Evolutionary conservation across 2,113 vertebrate genomes (phyloP).

Genomic region (Leptodactylus fuscus): DNA sequence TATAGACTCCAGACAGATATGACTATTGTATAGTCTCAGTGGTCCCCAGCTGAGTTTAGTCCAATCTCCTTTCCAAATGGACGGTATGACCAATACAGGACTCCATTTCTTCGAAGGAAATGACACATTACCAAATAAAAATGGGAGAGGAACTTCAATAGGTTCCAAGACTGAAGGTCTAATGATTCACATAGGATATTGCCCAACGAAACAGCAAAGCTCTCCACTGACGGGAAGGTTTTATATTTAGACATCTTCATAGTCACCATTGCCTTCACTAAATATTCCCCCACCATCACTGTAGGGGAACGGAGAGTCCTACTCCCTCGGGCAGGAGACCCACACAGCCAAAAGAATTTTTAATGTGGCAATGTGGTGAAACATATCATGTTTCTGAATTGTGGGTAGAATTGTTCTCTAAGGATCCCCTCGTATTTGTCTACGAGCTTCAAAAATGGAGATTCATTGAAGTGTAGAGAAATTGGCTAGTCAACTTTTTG

Average conservation of each 20-base stretch:
- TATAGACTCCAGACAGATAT: too few relatives aligned
- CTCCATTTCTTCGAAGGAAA: too few relatives aligned
- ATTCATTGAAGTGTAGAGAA: constrained; percentile 12
- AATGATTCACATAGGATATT: too few relatives aligned
- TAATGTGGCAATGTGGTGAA: constrained; percentile 5
- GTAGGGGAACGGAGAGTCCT: not conserved
- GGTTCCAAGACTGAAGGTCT: too few relatives aligned
- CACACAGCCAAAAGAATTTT: not conserved
- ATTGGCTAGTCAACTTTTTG: not conserved
- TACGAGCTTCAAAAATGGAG: not conserved
- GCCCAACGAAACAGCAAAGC: too few relatives aligned
- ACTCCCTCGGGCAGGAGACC: not conserved
- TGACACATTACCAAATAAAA: too few relatives aligned
- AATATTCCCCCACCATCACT: not conserved
- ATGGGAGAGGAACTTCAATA: too few relatives aligned
- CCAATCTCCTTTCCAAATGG: not conserved
- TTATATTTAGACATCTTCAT: not conserved
- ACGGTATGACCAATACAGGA: not conserved
- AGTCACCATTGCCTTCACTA: not conserved
- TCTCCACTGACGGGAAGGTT: not conserved
- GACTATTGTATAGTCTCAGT: too few relatives aligned
- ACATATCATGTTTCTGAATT: not conserved
- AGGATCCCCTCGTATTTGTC: not conserved
- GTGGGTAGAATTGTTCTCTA: not conserved
- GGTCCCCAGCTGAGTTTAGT: too few relatives aligned